phyloP scores from a whole-genome alignment of 1,140 invertebrate genomes.

The Drosophila littoralis region DNA sequence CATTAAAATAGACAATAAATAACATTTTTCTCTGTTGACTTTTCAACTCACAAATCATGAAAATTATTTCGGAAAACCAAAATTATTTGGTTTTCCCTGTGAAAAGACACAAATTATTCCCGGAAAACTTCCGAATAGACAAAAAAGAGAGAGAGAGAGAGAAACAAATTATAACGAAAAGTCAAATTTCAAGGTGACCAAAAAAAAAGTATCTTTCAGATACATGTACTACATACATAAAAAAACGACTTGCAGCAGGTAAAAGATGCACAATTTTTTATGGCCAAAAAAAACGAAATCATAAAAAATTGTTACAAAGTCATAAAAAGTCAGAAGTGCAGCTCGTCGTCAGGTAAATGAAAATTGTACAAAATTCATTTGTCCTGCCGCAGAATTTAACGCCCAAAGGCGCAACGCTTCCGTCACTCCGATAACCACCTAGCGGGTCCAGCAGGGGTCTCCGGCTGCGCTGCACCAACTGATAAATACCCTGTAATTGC shows the following conservation, averaged over 20 bases:
- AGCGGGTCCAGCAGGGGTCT: constrained; percentile 11
- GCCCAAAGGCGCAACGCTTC: constrained; percentile 53
- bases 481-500: constrained; percentile 24
- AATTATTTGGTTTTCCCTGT: neutral
- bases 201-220: constrained; percentile 48
- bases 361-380: constrained; percentile 46
- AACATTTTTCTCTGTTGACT: constrained; percentile 29
- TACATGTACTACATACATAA: constrained; percentile 32
- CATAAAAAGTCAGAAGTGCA: constrained; percentile 68
- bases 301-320: constrained; percentile 82
- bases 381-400: constrained; percentile 68
- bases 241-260: constrained; percentile 50
- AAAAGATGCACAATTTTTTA: constrained; percentile 59
- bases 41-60: constrained; percentile 26
- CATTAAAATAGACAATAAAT: constrained; percentile 10
- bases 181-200: constrained; percentile 67
- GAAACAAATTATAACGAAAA: constrained; percentile 76
- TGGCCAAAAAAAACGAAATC: constrained; percentile 53
- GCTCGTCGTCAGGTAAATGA: constrained; percentile 27
- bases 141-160: constrained; percentile 14
- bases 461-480: neutral
- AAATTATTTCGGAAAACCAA: constrained; percentile 1
- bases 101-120: constrained; percentile 40
- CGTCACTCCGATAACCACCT: constrained; percentile 70
- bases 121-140: constrained; percentile 30